A percentile compares a stretch with the other conserved stretches of the same genome.
phyloP scores from a whole-genome alignment of 2,888 invertebrate species.

The Laspeyria flexula region DNA sequence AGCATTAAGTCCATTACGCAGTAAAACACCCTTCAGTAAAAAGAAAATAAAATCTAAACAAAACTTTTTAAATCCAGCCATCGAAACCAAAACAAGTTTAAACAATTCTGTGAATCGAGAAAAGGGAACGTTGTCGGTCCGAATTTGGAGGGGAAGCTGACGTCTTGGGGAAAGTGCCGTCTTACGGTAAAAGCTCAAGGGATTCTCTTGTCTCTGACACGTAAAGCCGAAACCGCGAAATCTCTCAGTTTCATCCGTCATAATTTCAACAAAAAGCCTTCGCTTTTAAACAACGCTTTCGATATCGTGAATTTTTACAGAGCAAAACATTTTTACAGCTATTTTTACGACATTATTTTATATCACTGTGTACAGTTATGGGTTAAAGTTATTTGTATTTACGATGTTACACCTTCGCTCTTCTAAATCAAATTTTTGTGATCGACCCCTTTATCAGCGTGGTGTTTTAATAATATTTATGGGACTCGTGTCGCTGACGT shows the following conservation, averaged over 20 bases:
- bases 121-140: slow-evolving; percentile 45
- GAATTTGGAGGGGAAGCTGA: slow-evolving; percentile 36
- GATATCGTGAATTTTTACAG: slow-evolving; percentile 56
- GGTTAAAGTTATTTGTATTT: slow-evolving; percentile 57
- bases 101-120: slow-evolving; percentile 37
- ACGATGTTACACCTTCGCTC: slow-evolving; percentile 52
- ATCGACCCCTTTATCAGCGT: slow-evolving; percentile 25
- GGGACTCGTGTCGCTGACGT: neutral
- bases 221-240: slow-evolving; percentile 68
- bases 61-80: slow-evolving; percentile 24
- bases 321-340: slow-evolving; percentile 41
- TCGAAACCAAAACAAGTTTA: slow-evolving; percentile 31
- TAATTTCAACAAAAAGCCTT: slow-evolving; percentile 63
- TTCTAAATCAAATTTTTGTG: slow-evolving; percentile 48
- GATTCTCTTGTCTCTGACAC: slow-evolving; percentile 64
- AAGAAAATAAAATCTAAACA: slow-evolving; percentile 3
- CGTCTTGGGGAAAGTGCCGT: slow-evolving; percentile 50
- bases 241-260: slow-evolving; percentile 77
- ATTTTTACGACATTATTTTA: slow-evolving; percentile 60
- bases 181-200: slow-evolving; percentile 70
- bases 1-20: neutral
- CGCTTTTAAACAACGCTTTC: slow-evolving; percentile 56
- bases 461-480: slow-evolving; percentile 34
- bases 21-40: neutral
- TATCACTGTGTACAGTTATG: slow-evolving; percentile 47